These are phyloP conservation scores for Cryptocephalus moraei DNA, from an alignment of 2,888 invertebrate genomes.

Conservation along the genomic window DNA sequence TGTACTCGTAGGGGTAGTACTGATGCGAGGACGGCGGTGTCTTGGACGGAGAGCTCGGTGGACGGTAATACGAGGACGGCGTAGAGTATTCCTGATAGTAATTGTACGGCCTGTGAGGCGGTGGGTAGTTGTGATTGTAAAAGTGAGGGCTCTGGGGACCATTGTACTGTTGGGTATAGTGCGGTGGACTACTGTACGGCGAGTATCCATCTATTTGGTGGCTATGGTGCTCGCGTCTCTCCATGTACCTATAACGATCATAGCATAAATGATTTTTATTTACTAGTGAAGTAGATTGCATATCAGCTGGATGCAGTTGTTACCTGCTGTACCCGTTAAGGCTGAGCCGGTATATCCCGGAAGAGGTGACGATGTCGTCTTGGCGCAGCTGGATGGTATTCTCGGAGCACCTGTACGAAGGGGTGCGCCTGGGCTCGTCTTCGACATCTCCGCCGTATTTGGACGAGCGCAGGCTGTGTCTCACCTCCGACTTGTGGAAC, in stretches of 20 bases:
- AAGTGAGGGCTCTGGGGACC: conserved; percentile 14
- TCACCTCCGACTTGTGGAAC: conserved; percentile 27
- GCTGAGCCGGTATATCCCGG: conserved; percentile 30
- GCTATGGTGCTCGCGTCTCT: conserved; percentile 6
- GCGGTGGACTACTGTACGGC: conserved; percentile 15
- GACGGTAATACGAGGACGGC: too few species aligned
- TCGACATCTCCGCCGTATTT: conserved; percentile 17
- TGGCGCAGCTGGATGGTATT: conserved; percentile 18
- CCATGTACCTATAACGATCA: neutral
- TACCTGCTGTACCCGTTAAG: conserved; percentile 32
- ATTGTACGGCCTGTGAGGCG: too few species aligned
- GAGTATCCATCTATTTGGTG: conserved; percentile 5
- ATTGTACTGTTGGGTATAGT: conserved; percentile 12
- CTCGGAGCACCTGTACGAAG: too few species aligned
- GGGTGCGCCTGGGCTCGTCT: too few species aligned
- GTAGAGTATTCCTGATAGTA: too few species aligned
- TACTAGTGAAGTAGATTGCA: too few species aligned
- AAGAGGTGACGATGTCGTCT: conserved; percentile 27
- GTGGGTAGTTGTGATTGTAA: conserved; percentile 9
- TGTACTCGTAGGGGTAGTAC: conserved; percentile 19
- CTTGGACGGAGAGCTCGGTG: conserved; percentile 2
- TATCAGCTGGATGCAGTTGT: too few species aligned
- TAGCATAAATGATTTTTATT: too few species aligned
- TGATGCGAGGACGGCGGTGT: conserved; percentile 15
- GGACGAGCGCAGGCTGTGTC: conserved; percentile 31